Conservation (phyloP, 2,888 invertebrate species). For the Nephrotoma flavescens region DNA sequence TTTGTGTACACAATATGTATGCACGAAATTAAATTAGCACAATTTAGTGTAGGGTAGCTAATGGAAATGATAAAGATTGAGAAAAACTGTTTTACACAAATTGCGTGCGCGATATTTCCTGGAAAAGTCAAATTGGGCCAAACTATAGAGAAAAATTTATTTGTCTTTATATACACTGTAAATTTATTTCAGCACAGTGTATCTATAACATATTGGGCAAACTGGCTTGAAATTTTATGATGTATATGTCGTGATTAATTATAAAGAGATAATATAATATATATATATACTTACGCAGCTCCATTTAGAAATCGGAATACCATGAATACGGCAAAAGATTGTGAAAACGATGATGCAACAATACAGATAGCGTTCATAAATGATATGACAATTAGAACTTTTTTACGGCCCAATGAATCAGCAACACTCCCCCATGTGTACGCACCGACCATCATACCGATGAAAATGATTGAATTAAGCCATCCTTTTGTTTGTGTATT, state of each 20-base stretch:
- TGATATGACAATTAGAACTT: slow-evolving; percentile 77
- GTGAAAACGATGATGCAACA: slow-evolving; percentile 80
- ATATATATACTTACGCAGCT: slow-evolving; percentile 62
- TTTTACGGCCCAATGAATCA: slow-evolving; percentile 74
- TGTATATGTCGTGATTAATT: background rate
- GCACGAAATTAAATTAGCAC: background rate
- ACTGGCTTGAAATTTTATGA: background rate
- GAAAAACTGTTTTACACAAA: background rate
- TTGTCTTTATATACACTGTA: background rate
- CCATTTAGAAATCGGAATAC: slow-evolving; percentile 82
- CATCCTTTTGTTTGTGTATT: slow-evolving; percentile 71
- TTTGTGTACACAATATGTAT: background rate
- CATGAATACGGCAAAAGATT: slow-evolving; percentile 78
- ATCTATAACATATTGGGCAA: background rate
- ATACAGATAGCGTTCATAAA: slow-evolving; percentile 82
- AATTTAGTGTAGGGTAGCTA: background rate
- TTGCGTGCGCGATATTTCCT: background rate
- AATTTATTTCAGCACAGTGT: background rate
- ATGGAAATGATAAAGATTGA: background rate
- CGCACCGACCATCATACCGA: slow-evolving; percentile 90
- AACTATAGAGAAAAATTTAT: background rate
- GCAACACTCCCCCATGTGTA: slow-evolving; percentile 87
- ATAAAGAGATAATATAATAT: background rate
- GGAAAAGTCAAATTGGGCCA: too few relatives aligned
- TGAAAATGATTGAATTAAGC: slow-evolving; percentile 69